Base-by-base conservation (phyloP, 2,888 invertebrate species). In the Crioceris asparagi region DNA sequence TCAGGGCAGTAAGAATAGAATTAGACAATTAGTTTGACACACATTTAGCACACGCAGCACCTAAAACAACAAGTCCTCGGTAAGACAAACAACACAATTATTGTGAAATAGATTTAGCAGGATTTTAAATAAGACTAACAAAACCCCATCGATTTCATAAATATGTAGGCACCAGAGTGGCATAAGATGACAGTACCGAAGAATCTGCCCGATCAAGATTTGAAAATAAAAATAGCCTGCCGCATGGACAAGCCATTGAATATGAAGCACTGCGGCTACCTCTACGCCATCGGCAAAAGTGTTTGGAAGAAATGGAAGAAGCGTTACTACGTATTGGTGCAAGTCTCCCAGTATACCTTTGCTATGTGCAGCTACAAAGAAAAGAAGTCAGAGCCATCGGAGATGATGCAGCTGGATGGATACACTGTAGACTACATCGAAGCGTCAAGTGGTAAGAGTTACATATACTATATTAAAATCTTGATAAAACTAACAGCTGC, bases 261-360 rank as follows among this genome's bases (percentile, higher is more conserved):
- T 64, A 91, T 98, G 88, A 98, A 98, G 61, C 97, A 98, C 64
- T 97, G 97, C 64, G 85, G 85, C 4, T 82, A 90, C 61, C 71
- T 92, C 31, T 90, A 86, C 65, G 87, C 88, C n/a, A 77, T 90
- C 56, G 91, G 98, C 33, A 94, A 96, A 69, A 81, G 81, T 41
- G 94, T 96, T 2, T 99, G 98, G 97, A 93, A 97, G 60, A 98
- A 97, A 63, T 98, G 97, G 96, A 98, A 98, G 70, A 87, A 91
- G 57, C 75, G 98, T 39, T 98, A 97, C 67, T 96, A 88, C 75
- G 94, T 97, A 47, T 71, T 98, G 48, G 97, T 98, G 32, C 97
- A 98, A 76, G 96, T 97, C 29, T 96, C 96, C 44, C 98, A 99
- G 70, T 98, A 99, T 68, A 97, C 97, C 25, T 98, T 99, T 71